These are phyloP conservation scores for Asarcornis scutulata DNA, from an alignment of 2,113 vertebrate species.

Conservation along the genomic window DNA sequence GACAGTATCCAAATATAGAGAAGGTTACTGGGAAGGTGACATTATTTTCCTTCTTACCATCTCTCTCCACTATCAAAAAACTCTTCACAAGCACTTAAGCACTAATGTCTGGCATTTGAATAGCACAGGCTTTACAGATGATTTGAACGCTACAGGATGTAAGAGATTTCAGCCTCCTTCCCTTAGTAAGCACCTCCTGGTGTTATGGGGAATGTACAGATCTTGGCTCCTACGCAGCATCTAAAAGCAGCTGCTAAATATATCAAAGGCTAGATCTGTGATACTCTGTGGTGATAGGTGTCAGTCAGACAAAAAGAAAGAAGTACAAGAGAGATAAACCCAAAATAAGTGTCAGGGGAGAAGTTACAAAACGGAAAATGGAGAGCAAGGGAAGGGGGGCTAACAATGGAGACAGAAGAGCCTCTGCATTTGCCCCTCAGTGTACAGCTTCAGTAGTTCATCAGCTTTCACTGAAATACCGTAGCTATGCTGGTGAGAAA, in stretches of 20 bases:
- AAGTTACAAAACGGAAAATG: neutral
- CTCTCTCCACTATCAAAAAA: neutral
- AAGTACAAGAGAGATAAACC: neutral
- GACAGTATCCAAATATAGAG: constrained; percentile 20
- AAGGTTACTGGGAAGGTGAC: neutral
- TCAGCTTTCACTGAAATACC: neutral
- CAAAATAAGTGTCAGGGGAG: neutral
- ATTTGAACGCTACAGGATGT: neutral
- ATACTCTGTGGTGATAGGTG: neutral
- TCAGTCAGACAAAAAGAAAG: neutral
- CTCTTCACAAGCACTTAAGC: constrained; percentile 1
- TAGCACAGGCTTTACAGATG: neutral
- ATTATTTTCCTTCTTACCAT: neutral
- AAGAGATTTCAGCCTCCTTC: neutral
- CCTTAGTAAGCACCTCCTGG: neutral
- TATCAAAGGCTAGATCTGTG: neutral
- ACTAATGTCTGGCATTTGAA: neutral
- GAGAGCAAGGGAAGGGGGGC: neutral
- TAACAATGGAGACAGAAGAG: neutral
- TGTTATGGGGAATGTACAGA: neutral
- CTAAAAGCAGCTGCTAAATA: neutral
- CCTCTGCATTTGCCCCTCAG: neutral
- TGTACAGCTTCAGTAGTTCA: neutral
- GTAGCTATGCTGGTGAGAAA: neutral
- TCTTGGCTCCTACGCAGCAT: neutral